Evolutionary conservation across 1,140 invertebrate genomes (phyloP).

Genomic region (Achroia grisella): DNA sequence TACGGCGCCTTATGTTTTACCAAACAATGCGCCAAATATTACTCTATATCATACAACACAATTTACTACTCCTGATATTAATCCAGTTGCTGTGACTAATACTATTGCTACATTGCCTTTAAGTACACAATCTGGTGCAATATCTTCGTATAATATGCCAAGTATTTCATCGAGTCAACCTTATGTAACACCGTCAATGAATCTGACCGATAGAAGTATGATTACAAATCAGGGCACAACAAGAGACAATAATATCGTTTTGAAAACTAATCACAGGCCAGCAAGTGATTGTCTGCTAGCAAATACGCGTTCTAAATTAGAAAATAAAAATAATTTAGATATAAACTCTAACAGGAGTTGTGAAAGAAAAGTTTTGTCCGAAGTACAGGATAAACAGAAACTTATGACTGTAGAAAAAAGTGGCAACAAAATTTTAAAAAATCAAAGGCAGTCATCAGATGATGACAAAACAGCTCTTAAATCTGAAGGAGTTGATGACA

Average conservation of each 20-base stretch:
- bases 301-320: too few species aligned
- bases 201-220: too few species aligned
- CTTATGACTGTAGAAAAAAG: conserved; percentile 5
- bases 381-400: conserved; percentile 26
- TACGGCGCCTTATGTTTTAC: conserved; percentile 14
- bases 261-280: too few species aligned
- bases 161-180: too few species aligned
- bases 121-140: too few species aligned
- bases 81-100: conserved; percentile 29
- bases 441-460: neutral
- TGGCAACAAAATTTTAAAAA: neutral
- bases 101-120: conserved; percentile 3
- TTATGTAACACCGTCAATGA: too few species aligned
- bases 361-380: conserved; percentile 24
- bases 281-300: too few species aligned
- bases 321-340: conserved; percentile 5
- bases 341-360: conserved; percentile 14
- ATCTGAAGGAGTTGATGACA: neutral
- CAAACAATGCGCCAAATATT: conserved; percentile 31
- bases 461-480: neutral
- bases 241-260: too few species aligned
- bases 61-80: conserved; percentile 25
- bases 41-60: conserved; percentile 27
- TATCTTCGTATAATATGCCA: too few species aligned
- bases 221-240: too few species aligned